Evolutionary conservation across 1,140 invertebrate genomes (phyloP), one percentile per base, ranked within the genome.

Genomic region (Elymnias hypermnestra): DNA sequence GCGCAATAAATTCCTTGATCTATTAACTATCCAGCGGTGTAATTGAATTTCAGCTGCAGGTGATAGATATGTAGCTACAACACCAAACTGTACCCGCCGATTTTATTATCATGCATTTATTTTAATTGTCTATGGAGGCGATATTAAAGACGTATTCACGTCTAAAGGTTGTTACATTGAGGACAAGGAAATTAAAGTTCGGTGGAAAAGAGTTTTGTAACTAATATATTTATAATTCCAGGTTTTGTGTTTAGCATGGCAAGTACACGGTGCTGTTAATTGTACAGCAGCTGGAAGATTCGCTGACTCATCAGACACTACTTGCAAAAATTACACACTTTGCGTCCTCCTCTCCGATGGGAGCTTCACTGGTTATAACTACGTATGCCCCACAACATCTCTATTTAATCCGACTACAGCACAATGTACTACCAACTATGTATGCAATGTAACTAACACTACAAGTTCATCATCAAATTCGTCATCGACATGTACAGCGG

Each of bases 301-400:
- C 41, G 39, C 63, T 0, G 61, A 71, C 22, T 28, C 57, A 5
- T 41, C n/a, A 0, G 71, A 73, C 48, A 52, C 55, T 0, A 71
- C 69, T 1, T 76, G 75, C 41, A 41, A 71, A 37, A 70, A 65
- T 39, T 79, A 76, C 41, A 69, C 63, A 2, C 35, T 64, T 1
- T 79, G 75, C 37, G 55, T 76, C 38, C 15, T 43, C 8, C 36
- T 18, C 1, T 37, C 46, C 5, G 61, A 25, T 10, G 36, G 35
- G 8, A 17, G 31, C 2, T 72, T 52, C 37, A 3, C 60, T 0
- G 10, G 58, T 2, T 77, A 72, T 58, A 58, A 74, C 31, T 75
- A 71, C 36, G 33, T 48, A 1, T 81, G 76, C 14, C 73, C 76
- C 0, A 51, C 56, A 1, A 68, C 70, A 4, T 68, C 70, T 0